Conservation (phyloP, 2,888 invertebrate genomes). For the Crocallis elinguaria region DNA sequence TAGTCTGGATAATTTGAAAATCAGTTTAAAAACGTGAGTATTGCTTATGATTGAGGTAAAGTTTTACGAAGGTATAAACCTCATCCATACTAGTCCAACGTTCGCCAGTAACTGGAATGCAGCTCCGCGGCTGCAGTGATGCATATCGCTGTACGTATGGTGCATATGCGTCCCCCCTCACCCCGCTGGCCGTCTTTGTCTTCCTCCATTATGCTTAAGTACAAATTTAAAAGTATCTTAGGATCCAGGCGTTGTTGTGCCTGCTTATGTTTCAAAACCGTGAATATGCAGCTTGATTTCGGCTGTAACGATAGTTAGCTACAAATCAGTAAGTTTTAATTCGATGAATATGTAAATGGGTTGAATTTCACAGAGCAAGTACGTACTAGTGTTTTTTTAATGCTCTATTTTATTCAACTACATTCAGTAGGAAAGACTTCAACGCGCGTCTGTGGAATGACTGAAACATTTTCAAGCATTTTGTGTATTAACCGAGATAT, state of each 20-base stretch:
- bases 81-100: constrained; percentile 56
- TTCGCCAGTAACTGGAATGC: constrained; percentile 73
- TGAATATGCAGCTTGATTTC: background rate
- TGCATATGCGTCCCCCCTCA: constrained; percentile 61
- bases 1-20: no score
- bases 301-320: background rate
- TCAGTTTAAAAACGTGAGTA: no score
- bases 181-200: constrained; percentile 68
- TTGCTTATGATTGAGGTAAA: no score
- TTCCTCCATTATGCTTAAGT: constrained; percentile 63
- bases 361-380: no score
- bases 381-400: no score
- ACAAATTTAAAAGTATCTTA: constrained; percentile 45
- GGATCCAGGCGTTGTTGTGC: constrained; percentile 7
- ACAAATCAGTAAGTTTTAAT: no score
- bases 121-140: constrained; percentile 80
- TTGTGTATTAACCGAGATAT: no score
- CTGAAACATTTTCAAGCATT: background rate
- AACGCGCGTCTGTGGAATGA: constrained; percentile 53
- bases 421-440: constrained; percentile 64
- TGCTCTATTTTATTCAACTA: background rate
- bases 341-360: no score
- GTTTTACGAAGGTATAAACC: no score
- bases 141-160: constrained; percentile 79
- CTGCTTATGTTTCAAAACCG: background rate